Conservation (phyloP, 2,888 invertebrate genomes). For the Ophonus ardosiacus region DNA sequence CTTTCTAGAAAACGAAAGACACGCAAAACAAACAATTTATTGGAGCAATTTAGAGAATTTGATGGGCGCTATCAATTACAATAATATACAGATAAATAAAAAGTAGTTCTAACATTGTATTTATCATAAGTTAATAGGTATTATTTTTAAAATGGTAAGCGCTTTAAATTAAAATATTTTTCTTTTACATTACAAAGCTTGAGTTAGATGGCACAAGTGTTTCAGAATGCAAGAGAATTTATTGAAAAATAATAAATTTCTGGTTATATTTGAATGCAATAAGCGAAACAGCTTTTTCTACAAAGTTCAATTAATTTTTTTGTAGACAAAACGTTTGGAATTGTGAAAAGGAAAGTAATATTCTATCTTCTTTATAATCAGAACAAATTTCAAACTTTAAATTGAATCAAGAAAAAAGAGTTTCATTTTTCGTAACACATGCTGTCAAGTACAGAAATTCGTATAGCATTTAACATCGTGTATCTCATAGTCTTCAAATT, state of each 20-base stretch:
- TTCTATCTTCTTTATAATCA: conserved; percentile 4
- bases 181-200: not conserved
- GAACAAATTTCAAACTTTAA: conserved; percentile 24
- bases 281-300: not conserved
- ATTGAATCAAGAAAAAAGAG: conserved; percentile 24
- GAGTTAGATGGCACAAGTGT: not conserved
- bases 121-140: no score
- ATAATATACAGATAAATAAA: no score
- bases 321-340: not conserved
- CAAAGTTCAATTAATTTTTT: not conserved
- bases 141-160: no score
- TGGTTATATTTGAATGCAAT: not conserved
- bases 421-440: conserved; percentile 17
- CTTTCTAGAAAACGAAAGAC: no score
- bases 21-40: no score
- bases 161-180: no score
- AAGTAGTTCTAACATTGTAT: no score
- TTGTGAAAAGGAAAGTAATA: conserved; percentile 8
- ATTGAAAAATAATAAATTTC: not conserved
- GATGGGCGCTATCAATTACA: no score
- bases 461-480: conserved; percentile 31
- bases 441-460: conserved; percentile 38
- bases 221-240: not conserved
- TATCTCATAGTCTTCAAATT: conserved; percentile 29
- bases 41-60: no score